Conservation (phyloP, 2,888 invertebrate species). For the Netelia melanura region DNA sequence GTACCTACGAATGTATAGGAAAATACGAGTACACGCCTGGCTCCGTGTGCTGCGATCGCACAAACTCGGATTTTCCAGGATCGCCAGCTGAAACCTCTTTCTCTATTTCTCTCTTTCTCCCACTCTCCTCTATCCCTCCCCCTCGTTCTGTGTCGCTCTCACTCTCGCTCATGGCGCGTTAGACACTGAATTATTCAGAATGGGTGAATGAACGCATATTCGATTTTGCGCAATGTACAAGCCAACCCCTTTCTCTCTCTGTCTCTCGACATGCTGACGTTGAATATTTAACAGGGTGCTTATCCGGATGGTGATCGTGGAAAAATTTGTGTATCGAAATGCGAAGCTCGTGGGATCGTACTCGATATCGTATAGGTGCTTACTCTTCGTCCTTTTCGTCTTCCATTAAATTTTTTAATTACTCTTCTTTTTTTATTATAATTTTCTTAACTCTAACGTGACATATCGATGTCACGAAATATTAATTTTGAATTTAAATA, state of each 20-base stretch:
- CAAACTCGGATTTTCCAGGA: slow-evolving; percentile 54
- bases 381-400: background rate
- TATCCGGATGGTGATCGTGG: slow-evolving; percentile 74
- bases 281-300: slow-evolving; percentile 77
- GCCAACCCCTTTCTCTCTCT: slow-evolving; percentile 49
- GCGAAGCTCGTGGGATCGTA: slow-evolving; percentile 38
- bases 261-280: slow-evolving; percentile 47
- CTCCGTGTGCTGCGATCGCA: slow-evolving; percentile 7
- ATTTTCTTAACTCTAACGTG: too few species aligned
- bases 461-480: too few species aligned
- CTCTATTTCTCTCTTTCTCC: too few species aligned
- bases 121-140: too few species aligned
- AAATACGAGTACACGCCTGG: slow-evolving; percentile 37
- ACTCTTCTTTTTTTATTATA: background rate
- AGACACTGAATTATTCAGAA: slow-evolving; percentile 66
- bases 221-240: slow-evolving; percentile 54
- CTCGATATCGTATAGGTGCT: background rate
- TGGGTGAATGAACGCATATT: slow-evolving; percentile 66
- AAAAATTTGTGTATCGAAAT: slow-evolving; percentile 61
- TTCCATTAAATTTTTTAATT: background rate
- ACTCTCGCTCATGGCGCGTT: slow-evolving; percentile 33
- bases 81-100: slow-evolving; percentile 21
- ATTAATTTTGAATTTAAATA: background rate
- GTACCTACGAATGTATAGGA: background rate
- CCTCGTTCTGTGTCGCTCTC: too few species aligned